Evolutionary conservation across 2,797 vertebrate genomes (phyloP), one percentile per base, ranked within the genome.

Genomic region (Malacoraja senta): DNA sequence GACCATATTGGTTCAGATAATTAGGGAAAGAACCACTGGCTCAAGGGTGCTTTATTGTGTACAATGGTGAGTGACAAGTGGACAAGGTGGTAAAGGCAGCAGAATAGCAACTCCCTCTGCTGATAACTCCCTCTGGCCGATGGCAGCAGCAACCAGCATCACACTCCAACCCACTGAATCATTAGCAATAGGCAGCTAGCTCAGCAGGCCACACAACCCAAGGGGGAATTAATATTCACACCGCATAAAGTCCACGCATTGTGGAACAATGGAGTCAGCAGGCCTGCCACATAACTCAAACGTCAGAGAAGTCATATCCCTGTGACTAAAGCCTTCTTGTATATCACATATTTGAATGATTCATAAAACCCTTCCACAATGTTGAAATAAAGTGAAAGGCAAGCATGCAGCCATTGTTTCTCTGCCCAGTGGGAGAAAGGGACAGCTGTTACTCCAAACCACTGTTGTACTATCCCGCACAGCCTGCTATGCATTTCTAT

Each of bases 381-480:
- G 90, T 19, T 92, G 90, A 92, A 26, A 74, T 19, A 92, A 92
- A 53, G 24, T 58, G 24, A 92, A 92, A 74, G 44, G 38, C 90
- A 74, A 12, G 84, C 63, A 19, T 24, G 84, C 63, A 74, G 26
- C 10, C 12, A 74, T 44, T 74, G 90, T 53, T 92, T 53, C 71
- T 21, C 0, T 10, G 53, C 38, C 12, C 90, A 92, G 90, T 91
- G 90, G 71, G 90, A 72, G 35, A 26, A 76, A n/a, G 68, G 65
- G 26, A 71, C 35, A 91, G 71, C 68, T 68, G 15, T 91, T 74
- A 53, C 68, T 72, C 44, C 0, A 0, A 44, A 19, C 65, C 90
- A 91, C n/a, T 26, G 83, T 2, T 29, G 61, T 32, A 58, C n/a
- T 68, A 88, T 13, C 71, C 35, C 71, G 24, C 24, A 91, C 86